Conservation (phyloP, 1,140 invertebrate genomes). For the Drosophila tristis region DNA sequence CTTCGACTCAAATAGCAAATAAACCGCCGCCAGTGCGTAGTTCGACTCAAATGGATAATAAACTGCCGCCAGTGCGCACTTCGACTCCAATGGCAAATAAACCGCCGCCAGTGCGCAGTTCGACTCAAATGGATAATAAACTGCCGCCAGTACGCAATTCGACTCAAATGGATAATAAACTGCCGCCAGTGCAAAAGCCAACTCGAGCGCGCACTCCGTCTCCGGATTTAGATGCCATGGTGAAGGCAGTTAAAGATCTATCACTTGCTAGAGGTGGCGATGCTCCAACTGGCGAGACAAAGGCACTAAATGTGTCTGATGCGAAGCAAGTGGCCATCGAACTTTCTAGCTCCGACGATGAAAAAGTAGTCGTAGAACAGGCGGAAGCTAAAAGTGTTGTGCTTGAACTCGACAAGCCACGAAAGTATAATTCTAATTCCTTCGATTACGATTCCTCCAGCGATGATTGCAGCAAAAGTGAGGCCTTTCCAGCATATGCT, state of each 20-base stretch:
- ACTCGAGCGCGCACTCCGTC: no score
- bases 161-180: no score
- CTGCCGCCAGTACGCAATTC: no score
- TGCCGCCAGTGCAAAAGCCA: neutral
- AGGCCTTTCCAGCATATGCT: constrained; percentile 59
- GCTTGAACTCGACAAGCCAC: neutral
- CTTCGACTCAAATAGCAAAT: no score
- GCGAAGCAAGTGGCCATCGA: neutral
- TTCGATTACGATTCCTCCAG: constrained; percentile 14
- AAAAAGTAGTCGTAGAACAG: neutral
- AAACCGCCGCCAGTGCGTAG: no score
- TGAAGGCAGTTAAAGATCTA: constrained; percentile 4
- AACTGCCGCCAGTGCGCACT: no score
- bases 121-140: no score
- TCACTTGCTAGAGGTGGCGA: neutral
- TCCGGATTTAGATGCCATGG: neutral
- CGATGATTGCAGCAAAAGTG: constrained; percentile 32
- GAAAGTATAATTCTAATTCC: neutral
- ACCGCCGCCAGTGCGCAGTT: no score
- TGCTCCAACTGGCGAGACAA: neutral
- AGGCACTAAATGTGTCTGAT: neutral
- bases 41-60: no score
- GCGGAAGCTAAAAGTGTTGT: no score
- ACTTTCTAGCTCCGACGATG: neutral
- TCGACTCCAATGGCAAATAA: no score